Evolutionary conservation across 2,888 invertebrate genomes (phyloP).

Genomic region (Pyrgus malvae): DNA sequence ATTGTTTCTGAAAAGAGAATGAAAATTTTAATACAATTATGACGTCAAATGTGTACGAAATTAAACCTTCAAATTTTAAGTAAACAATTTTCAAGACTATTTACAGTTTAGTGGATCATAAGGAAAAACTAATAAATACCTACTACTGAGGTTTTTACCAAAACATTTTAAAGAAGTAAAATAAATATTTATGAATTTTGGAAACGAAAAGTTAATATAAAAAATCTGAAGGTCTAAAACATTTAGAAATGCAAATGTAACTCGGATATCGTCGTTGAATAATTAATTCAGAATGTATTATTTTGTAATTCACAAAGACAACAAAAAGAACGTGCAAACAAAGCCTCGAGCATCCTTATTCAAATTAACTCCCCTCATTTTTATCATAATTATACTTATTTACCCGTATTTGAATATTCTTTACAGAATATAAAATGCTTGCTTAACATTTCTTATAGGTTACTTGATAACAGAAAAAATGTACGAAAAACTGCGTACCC

Average conservation of each 20-base stretch:
- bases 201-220: no score
- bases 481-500: background rate
- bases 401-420: background rate
- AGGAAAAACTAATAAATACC: no score
- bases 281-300: slow-evolving; percentile 16
- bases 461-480: slow-evolving; percentile 1
- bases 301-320: slow-evolving; percentile 20
- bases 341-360: slow-evolving; percentile 23
- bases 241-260: background rate
- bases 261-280: background rate
- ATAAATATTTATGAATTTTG: no score
- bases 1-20: slow-evolving; percentile 39
- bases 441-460: background rate
- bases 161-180: background rate
- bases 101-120: no score
- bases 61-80: no score
- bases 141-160: no score
- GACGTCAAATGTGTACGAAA: no score
- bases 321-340: slow-evolving; percentile 7
- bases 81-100: no score
- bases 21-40: no score
- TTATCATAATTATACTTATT: slow-evolving; percentile 1
- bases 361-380: slow-evolving; percentile 27
- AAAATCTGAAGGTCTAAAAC: no score
- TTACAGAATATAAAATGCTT: slow-evolving; percentile 2